Conservation (phyloP, 2,888 invertebrate genomes). For the Cacoxenus indagator region DNA sequence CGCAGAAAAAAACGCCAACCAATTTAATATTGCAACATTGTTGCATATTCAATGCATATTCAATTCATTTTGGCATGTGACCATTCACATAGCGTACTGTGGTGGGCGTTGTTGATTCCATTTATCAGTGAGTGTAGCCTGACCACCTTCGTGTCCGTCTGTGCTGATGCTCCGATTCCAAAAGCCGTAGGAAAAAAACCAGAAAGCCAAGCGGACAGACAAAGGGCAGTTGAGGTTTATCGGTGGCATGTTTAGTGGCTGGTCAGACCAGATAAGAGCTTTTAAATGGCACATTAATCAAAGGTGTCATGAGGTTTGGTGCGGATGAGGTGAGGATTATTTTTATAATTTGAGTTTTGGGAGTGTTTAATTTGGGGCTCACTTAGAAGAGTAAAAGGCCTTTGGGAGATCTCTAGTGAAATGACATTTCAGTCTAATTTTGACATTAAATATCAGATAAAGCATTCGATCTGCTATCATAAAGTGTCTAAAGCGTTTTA, state of each 20-base stretch:
- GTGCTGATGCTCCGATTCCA: not conserved
- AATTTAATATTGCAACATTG: constrained; percentile 13
- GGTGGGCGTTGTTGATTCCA: constrained; percentile 11
- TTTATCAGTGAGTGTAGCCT: constrained; percentile 8
- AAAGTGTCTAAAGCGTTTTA: too few species aligned
- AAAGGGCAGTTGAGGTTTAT: not conserved
- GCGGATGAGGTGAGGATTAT: too few species aligned
- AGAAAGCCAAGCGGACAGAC: not conserved
- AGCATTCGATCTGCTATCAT: too few species aligned
- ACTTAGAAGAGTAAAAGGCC: too few species aligned
- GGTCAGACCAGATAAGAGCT: not conserved
- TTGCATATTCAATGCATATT: constrained; percentile 13
- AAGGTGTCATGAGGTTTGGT: too few species aligned
- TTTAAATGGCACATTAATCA: too few species aligned
- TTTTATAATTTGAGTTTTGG: too few species aligned
- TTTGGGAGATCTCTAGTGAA: too few species aligned
- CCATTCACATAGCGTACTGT: not conserved
- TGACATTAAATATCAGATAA: too few species aligned
- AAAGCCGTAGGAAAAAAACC: not conserved
- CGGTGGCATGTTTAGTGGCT: not conserved
- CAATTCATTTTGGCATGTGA: not conserved
- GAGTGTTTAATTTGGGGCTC: too few species aligned
- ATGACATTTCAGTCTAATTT: too few species aligned
- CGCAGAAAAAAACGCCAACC: not conserved
- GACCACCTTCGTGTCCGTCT: not conserved